These are phyloP conservation scores for Sakesphorus luctuosus DNA, from an alignment of 2,113 vertebrate species.

Conservation along the genomic window DNA sequence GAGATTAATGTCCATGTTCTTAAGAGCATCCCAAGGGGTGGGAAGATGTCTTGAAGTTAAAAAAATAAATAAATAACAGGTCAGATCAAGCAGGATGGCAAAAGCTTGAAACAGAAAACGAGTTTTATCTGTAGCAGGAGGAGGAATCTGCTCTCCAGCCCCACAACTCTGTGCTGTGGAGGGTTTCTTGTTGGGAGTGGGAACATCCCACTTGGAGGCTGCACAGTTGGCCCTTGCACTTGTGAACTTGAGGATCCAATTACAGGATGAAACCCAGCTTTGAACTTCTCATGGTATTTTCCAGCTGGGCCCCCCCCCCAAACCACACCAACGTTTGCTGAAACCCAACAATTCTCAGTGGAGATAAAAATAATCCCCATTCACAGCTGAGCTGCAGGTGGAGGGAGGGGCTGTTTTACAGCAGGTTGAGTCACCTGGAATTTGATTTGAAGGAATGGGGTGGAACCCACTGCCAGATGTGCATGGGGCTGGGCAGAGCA, in stretches of 20 bases:
- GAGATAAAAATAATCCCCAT: background rate
- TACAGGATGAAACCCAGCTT: slow-evolving; percentile 46
- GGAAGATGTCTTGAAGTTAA: background rate
- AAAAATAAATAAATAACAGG: background rate
- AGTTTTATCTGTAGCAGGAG: background rate
- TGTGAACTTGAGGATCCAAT: slow-evolving; percentile 46
- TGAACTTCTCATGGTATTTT: slow-evolving; percentile 63
- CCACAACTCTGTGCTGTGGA: fast-evolving
- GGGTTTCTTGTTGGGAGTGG: background rate
- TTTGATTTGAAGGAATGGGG: background rate
- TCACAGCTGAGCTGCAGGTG: background rate
- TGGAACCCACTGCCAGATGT: background rate
- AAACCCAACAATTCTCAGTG: background rate
- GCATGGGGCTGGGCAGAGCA: background rate
- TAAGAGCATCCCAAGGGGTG: background rate
- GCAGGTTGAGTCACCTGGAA: background rate
- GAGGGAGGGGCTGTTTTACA: background rate
- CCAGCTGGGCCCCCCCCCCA: slow-evolving; percentile 36
- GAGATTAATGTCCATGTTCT: background rate
- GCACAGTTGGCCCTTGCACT: slow-evolving; percentile 55
- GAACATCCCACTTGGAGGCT: background rate
- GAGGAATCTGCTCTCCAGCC: fast-evolving
- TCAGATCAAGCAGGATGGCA: background rate
- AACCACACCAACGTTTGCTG: background rate
- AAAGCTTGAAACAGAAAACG: background rate